Base-by-base conservation (phyloP, 2,797 vertebrate species). In the Lepus townsendii region DNA sequence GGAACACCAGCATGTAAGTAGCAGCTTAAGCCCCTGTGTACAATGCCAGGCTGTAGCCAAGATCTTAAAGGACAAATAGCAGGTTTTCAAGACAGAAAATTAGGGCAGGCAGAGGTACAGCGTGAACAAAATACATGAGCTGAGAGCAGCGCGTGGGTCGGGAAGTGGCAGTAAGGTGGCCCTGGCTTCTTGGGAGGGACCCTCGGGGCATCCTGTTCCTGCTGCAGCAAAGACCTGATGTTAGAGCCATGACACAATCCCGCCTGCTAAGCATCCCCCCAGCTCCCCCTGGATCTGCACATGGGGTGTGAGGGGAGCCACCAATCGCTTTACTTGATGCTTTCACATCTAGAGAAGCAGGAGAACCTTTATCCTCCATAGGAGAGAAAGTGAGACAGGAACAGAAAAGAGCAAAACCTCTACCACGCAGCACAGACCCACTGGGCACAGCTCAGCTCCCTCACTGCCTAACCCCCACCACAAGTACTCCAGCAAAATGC, bases 21-120 rank as follows among this genome's bases (percentile, higher is more conserved):
- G 54, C 54, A 16, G 54, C 54, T 20, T 57, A 57, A 57, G 4
- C 54, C 19, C 14, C 54, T 57, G 54, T 57, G 54, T 57, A 20
- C 54, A 57, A 57, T 57, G 19, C 54, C 54, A 57, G 19, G 42
- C 42, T 47, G 42, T 47, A 47, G 42, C 42, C 26, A 68, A 32
- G 24, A 12, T 72, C 76, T 93, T 62, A 63, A 66, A 57, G 62
- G 62, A 76, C 7, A 92, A 77, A 30, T 16, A 83, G 60, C 27
- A 52, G 20, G 8, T 52, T 72, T 72, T 68, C 42, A 47, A 35
- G 52, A 22, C 65, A 78, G 54, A 68, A 78, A 35, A 76, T 11
- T 27, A 60, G n/a, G 7, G 27, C 52, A 82, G 14, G 32, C 35
- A 30, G n/a, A 90, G 60, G 6, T 11, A 16, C 3, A 0, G 35